A percentile compares a stretch with the other conserved stretches of the same genome.
Conservation (phyloP, 92 coral and sea anemone species). For the Heteractis magnifica region DNA sequence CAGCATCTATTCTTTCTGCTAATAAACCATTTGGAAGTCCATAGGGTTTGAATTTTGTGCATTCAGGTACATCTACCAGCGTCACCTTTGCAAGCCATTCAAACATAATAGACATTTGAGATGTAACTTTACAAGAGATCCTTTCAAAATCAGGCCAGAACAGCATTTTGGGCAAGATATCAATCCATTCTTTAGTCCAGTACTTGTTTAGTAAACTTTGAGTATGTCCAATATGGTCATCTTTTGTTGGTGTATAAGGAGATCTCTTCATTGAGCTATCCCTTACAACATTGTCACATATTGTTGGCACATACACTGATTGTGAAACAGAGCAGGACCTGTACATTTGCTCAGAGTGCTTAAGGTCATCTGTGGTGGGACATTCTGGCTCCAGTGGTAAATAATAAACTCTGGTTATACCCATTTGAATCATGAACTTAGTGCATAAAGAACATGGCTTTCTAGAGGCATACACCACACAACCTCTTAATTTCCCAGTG, state of each 20-base stretch:
- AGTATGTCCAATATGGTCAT: slow-evolving; percentile 10
- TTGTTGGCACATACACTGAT: slow-evolving; percentile 63
- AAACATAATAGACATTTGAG: slow-evolving; percentile 23
- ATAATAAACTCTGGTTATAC: slow-evolving; percentile 67
- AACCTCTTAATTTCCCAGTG: slow-evolving; percentile 46
- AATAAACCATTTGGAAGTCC: slow-evolving; percentile 12
- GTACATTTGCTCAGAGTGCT: slow-evolving; percentile 47
- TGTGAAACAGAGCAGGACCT: slow-evolving; percentile 65
- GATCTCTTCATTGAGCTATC: slow-evolving; percentile 37
- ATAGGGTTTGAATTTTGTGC: slow-evolving; percentile 40
- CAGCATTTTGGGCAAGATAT: slow-evolving; percentile 24
- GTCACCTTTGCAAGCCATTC: slow-evolving; percentile 66
- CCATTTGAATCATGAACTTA: slow-evolving; percentile 71
- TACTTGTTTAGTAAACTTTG: slow-evolving; percentile 29
- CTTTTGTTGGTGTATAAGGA: slow-evolving; percentile 47
- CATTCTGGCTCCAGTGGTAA: slow-evolving; percentile 81
- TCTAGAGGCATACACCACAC: slow-evolving; percentile 71
- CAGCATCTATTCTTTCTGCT: not conserved
- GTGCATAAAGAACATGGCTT: slow-evolving; percentile 82
- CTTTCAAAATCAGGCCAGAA: slow-evolving; percentile 67
- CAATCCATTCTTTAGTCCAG: slow-evolving; percentile 57
- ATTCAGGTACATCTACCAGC: slow-evolving; percentile 48
- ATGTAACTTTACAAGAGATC: not conserved
- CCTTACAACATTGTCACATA: slow-evolving; percentile 29
- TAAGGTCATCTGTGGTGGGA: slow-evolving; percentile 42